Base-by-base conservation (phyloP, 2,797 vertebrate genomes). In the Sebastolobus alascanus region DNA sequence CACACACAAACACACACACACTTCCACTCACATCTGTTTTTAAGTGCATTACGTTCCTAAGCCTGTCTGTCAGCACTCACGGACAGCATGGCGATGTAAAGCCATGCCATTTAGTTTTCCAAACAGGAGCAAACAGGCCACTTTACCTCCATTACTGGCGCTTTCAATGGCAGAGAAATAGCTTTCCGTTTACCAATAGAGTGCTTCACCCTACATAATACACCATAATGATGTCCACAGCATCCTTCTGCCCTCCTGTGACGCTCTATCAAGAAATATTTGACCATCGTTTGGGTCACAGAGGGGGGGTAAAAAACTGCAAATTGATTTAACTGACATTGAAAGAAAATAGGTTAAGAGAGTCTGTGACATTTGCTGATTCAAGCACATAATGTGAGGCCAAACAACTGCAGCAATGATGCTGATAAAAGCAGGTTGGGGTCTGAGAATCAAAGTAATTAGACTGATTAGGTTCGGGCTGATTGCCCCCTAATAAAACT, bases 61-160 rank as follows among this genome's bases (percentile, higher is more conserved):
- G 87, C 75, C 85, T 83, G 86, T 89, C 94, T 92, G 89, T 91
- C 93, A 94, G 91, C 91, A 93, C 91, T 90, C 84, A 67, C 82
- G 60, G 86, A 81, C 91, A 66, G 87, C 91, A 80, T 52, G 58
- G 67, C 63, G 29, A 90, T 76, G 85, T 90, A 87, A 87, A 90
- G 78, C 84, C 76, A 80, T 31, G 84, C 89, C 92, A 94, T 95
- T 95, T 95, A 91, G 78, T 89, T 87, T 87, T 87, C 89, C 92
- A 90, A 88, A 89, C 86, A 85, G 84, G 84, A 90, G 88, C 87
- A 91, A 94, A 92, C 90, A 89, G 79, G 75, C 90, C 94, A 94
- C 93, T 94, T 91, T 87, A 90, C 89, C 85, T 93, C 93, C 91
- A 94, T 95, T 95, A 94, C 87, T 72, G 82, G 61, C 46, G 79